Percentiles rank a stretch among this genome's conserved stretches.
These are phyloP conservation scores for Microtus pennsylvanicus DNA, from an alignment of 2,113 vertebrate species.

Conservation along the genomic window DNA sequence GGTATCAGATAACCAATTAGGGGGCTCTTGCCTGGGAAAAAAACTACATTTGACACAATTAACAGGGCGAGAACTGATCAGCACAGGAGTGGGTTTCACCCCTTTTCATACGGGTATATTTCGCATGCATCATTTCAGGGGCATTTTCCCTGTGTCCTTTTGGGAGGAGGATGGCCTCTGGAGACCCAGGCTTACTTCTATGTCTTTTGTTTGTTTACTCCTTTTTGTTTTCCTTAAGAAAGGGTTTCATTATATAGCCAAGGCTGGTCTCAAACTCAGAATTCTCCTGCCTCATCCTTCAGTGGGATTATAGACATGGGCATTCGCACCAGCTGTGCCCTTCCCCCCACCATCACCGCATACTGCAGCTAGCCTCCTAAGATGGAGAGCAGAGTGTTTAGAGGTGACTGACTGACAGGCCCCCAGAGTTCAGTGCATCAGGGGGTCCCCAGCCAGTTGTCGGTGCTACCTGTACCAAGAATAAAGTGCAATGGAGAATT, in stretches of 20 bases:
- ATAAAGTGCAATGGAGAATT: not conserved
- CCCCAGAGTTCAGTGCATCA: fast-evolving
- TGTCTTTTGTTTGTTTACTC: not conserved
- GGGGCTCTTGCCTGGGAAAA: not conserved
- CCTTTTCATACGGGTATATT: fast-evolving
- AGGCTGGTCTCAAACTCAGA: not conserved
- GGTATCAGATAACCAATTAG: not conserved
- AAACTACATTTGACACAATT: fast-evolving
- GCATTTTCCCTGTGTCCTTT: not conserved
- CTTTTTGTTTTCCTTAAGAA: not conserved
- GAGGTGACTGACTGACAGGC: not conserved
- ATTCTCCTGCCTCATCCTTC: not conserved
- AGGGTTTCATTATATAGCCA: not conserved
- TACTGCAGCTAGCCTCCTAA: not conserved
- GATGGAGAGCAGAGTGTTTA: not conserved
- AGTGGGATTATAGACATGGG: not conserved
- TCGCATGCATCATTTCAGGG: not conserved
- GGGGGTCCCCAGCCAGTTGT: not conserved
- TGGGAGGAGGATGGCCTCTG: not conserved
- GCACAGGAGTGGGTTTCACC: not conserved
- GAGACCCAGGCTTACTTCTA: not conserved
- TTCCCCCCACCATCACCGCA: fast-evolving
- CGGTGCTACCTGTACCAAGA: not conserved
- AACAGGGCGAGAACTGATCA: not conserved
- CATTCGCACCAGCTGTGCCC: not conserved